Conservation (phyloP, 2,797 vertebrate species). For the Clarias platycephalus region DNA sequence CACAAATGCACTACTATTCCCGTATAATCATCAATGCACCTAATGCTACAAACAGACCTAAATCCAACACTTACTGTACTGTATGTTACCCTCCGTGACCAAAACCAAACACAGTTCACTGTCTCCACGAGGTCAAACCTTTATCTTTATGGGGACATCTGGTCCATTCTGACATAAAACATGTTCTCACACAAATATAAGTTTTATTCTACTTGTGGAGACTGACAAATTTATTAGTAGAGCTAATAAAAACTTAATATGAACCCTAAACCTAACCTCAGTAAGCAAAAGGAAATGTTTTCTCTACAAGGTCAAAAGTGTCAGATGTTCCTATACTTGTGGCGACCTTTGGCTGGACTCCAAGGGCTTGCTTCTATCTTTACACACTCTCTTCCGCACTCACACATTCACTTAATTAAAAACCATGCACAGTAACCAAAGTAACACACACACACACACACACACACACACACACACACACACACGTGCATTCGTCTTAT, state of each 20-base stretch:
- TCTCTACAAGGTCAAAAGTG: background rate
- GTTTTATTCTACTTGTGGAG: background rate
- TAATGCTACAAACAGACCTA: background rate
- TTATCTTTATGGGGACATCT: background rate
- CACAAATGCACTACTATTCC: background rate
- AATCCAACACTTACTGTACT: background rate
- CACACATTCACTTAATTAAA: background rate
- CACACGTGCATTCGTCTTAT: background rate
- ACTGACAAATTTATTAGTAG: background rate
- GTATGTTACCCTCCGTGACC: background rate
- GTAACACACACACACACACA: background rate
- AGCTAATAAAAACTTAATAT: background rate
- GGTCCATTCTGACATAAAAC: background rate
- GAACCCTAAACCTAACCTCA: background rate
- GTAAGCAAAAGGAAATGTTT: background rate
- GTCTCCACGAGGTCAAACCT: background rate
- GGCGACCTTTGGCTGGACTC: background rate
- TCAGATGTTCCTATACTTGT: background rate
- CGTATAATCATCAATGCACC: background rate
- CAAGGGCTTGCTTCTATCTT: no score
- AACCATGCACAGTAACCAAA: no score
- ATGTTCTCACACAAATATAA: background rate
- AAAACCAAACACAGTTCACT: background rate
- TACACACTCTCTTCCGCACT: background rate
- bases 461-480: background rate